These are phyloP conservation scores for Caerostris darwini DNA, from an alignment of 1,140 invertebrate genomes.

Conservation along the genomic window DNA sequence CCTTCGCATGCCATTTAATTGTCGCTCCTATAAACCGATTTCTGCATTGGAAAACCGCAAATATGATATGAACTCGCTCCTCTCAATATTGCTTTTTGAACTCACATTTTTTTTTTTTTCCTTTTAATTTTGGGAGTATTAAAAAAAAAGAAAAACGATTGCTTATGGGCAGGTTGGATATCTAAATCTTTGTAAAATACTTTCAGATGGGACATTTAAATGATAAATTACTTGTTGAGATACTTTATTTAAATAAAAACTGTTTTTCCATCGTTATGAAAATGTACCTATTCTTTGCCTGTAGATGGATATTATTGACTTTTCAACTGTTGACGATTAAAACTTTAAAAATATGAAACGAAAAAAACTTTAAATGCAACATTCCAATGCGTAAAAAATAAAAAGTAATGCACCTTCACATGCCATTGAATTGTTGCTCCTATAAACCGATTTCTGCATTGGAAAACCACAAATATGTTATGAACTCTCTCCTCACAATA, in stretches of 20 bases:
- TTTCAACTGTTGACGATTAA: too few species aligned
- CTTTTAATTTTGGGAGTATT: too few species aligned
- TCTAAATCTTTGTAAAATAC: too few species aligned
- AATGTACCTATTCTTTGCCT: too few species aligned
- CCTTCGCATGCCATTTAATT: conserved; percentile 63
- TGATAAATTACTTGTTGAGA: too few species aligned
- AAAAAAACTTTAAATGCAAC: too few species aligned
- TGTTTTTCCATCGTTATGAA: too few species aligned
- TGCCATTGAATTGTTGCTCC: conserved; percentile 63
- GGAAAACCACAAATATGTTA: not conserved
- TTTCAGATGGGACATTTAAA: too few species aligned
- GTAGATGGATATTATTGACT: too few species aligned
- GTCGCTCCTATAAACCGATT: conserved; percentile 64
- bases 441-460: conserved; percentile 53
- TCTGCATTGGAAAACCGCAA: not conserved
- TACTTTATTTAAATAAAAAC: too few species aligned
- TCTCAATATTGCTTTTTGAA: conserved; percentile 21
- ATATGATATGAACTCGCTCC: not conserved
- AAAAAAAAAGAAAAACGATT: not conserved
- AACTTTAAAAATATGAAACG: too few species aligned
- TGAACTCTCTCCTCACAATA: not conserved
- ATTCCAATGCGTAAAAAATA: not conserved
- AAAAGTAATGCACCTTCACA: conserved; percentile 12
- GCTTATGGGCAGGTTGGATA: too few species aligned
- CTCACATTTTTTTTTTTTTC: not conserved